These are phyloP conservation scores for Tapera naevia DNA, from an alignment of 2,797 vertebrate species.

Conservation along the genomic window DNA sequence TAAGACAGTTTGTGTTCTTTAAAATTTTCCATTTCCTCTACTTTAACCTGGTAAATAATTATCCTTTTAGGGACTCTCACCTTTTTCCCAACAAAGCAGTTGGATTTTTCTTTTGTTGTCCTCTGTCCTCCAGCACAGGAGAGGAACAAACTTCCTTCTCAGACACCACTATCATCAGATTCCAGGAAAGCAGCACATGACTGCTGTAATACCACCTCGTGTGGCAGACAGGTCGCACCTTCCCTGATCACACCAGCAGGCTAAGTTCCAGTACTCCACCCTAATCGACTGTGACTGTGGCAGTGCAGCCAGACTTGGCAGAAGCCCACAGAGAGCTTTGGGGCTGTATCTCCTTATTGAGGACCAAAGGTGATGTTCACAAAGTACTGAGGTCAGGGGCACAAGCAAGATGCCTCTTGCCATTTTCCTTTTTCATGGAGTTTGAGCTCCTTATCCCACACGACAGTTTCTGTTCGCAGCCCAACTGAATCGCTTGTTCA, in stretches of 20 bases:
- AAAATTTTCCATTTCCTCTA: not conserved
- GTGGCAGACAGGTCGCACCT: accelerated
- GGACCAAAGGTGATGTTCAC: not conserved
- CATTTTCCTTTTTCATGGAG: not conserved
- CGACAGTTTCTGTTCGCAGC: not conserved
- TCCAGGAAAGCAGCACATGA: not conserved
- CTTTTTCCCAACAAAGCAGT: not conserved
- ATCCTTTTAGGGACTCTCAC: not conserved
- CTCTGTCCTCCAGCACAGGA: not conserved
- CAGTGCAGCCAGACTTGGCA: accelerated
- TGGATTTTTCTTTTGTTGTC: not conserved
- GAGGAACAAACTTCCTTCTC: not conserved
- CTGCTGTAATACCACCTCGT: accelerated
- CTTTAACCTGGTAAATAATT: not conserved
- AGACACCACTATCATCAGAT: not conserved
- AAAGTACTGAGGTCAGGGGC: not conserved
- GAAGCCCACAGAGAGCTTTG: not conserved
- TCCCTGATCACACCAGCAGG: not conserved
- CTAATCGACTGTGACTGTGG: not conserved
- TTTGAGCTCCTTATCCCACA: not conserved
- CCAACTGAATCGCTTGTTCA: not conserved
- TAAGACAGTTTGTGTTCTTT: not conserved
- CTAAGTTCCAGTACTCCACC: not conserved
- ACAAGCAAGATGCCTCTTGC: not conserved
- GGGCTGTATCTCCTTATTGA: not conserved